phyloP scores from a whole-genome alignment of 2,113 vertebrate species.

The Rhagologus leucostigma region DNA sequence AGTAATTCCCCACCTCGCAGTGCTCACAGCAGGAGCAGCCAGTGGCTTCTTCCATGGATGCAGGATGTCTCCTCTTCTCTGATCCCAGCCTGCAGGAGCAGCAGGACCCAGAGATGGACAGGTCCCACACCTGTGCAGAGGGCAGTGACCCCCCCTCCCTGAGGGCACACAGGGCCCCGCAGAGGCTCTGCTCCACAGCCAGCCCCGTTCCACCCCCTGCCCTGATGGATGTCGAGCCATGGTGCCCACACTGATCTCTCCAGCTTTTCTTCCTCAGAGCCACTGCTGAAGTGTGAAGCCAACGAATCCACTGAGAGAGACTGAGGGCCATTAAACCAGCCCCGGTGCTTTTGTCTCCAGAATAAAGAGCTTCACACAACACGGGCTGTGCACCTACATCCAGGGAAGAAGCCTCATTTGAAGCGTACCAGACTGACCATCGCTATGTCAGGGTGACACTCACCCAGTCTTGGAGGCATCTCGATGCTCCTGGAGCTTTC shows the following conservation, averaged over 20 bases:
- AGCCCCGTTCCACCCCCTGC: background rate
- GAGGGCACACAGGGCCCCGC: rapidly evolving
- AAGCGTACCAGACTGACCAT: background rate
- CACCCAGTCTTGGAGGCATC: background rate
- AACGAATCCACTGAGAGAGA: background rate
- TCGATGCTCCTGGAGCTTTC: background rate
- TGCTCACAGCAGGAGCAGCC: background rate
- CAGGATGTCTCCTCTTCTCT: background rate
- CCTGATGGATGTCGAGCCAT: rapidly evolving
- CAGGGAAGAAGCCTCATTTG: background rate
- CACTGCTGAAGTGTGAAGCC: background rate
- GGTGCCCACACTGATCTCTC: background rate
- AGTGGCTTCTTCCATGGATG: rapidly evolving
- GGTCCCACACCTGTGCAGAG: background rate
- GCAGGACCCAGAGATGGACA: background rate
- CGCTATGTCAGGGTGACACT: background rate
- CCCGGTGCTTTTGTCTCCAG: constrained; percentile 5
- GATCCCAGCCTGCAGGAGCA: background rate
- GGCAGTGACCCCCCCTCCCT: background rate
- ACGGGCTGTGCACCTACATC: background rate
- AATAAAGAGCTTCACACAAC: constrained; percentile 63
- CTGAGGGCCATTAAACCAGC: constrained; percentile 39
- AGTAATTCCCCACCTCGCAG: background rate
- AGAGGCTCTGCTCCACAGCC: background rate
- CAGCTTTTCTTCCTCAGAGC: background rate